Percentiles rank a stretch among this genome's conserved stretches.
Conservation (phyloP, 2,888 invertebrate genomes). For the Pseudeuparius sepicola region DNA sequence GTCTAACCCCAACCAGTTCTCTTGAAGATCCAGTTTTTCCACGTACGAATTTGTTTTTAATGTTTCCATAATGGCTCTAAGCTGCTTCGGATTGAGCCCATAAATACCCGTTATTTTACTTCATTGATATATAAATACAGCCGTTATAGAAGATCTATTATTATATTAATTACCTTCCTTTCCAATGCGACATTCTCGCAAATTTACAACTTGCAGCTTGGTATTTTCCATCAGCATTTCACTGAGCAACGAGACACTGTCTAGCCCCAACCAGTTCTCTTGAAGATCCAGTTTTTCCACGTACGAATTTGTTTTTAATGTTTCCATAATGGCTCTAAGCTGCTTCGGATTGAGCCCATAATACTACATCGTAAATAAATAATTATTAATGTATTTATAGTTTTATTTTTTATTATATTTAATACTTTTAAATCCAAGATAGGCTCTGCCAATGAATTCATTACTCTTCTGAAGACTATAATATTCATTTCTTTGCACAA, state of each 20-base stretch:
- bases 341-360: slow-evolving; percentile 35
- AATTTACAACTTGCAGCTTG: slow-evolving; percentile 32
- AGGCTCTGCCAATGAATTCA: slow-evolving; percentile 28
- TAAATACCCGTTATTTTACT: no score
- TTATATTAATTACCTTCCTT: slow-evolving; percentile 31
- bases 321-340: slow-evolving; percentile 33
- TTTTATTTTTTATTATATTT: not conserved
- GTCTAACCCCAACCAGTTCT: slow-evolving; percentile 37
- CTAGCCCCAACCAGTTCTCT: slow-evolving; percentile 38
- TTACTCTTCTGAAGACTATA: slow-evolving; percentile 33
- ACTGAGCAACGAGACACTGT: slow-evolving; percentile 35
- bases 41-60: slow-evolving; percentile 35
- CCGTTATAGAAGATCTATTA: no score
- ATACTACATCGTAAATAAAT: no score
- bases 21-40: slow-evolving; percentile 34
- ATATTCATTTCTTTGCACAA: slow-evolving; percentile 35
- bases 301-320: slow-evolving; percentile 33
- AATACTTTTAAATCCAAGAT: slow-evolving; percentile 34
- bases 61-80: slow-evolving; percentile 34
- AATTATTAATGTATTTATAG: no score
- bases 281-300: slow-evolving; percentile 34
- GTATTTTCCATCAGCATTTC: slow-evolving; percentile 36
- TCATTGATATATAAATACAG: no score
- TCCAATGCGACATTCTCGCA: slow-evolving; percentile 41
- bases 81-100: slow-evolving; percentile 33